phyloP scores from a whole-genome alignment of 2,888 invertebrate genomes.

The Rotaria magnacalcarata region DNA sequence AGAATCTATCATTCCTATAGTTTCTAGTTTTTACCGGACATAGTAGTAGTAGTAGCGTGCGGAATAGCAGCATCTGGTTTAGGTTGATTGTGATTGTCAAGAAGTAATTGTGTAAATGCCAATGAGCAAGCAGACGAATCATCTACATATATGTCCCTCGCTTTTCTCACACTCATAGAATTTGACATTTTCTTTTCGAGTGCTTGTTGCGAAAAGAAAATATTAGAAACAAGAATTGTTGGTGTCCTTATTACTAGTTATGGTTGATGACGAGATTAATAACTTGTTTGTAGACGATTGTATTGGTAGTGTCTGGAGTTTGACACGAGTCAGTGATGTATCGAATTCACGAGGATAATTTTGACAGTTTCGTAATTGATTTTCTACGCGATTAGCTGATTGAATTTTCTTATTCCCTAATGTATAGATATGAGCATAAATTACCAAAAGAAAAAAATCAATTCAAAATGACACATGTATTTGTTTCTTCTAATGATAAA shows the following conservation, averaged over 20 bases:
- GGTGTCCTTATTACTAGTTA: not conserved
- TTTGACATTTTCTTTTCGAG: not conserved
- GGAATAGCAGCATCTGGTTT: not conserved
- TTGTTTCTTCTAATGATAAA: no score
- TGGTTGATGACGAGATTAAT: not conserved
- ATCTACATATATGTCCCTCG: not conserved
- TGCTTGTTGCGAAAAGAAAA: not conserved
- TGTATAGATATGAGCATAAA: not conserved
- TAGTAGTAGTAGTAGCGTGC: not conserved
- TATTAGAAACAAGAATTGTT: not conserved
- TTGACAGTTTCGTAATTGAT: not conserved
- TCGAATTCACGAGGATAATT: not conserved
- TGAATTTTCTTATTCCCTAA: not conserved
- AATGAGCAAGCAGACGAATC: not conserved
- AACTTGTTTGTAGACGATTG: not conserved
- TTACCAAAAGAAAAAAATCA: not conserved
- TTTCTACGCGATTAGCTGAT: not conserved
- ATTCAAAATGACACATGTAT: no score
- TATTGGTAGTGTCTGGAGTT: not conserved
- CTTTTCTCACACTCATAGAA: not conserved
- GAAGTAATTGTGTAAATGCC: not conserved
- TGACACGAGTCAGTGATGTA: not conserved
- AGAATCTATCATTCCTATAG: no score
- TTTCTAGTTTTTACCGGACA: not conserved
- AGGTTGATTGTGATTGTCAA: not conserved